A percentile compares a stretch with the other conserved stretches of the same genome.
Evolutionary conservation across 2,113 vertebrate genomes (phyloP).

Genomic region (Australoheros scitulus): DNA sequence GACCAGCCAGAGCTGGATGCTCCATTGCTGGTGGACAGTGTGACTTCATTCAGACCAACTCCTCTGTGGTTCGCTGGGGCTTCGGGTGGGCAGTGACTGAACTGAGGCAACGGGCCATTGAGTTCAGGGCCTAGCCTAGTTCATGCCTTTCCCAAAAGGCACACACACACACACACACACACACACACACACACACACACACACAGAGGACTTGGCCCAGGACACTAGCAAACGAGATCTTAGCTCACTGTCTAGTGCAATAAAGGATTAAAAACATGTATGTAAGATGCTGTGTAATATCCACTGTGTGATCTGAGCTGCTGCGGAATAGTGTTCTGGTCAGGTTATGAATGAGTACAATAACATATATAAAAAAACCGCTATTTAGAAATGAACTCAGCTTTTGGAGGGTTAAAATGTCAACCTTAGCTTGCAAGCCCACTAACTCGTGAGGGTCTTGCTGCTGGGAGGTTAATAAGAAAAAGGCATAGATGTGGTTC

Average conservation of each 20-base stretch:
- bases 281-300: neutral
- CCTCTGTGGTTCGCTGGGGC: slow-evolving; percentile 13
- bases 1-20: slow-evolving; percentile 30
- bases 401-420: neutral
- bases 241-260: neutral
- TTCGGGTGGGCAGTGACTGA: slow-evolving; percentile 10
- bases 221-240: neutral
- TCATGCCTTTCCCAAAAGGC: neutral
- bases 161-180: neutral
- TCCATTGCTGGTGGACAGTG: slow-evolving; percentile 32
- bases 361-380: neutral
- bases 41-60: slow-evolving; percentile 43
- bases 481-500: slow-evolving; percentile 16
- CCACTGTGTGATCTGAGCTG: neutral
- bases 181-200: neutral
- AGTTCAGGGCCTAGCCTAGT: slow-evolving; percentile 46
- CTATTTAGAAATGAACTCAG: neutral
- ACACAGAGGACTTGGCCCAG: neutral
- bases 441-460: neutral
- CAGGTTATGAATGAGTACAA: neutral
- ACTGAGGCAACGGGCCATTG: slow-evolving; percentile 37
- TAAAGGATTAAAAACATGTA: neutral
- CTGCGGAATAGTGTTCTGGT: neutral
- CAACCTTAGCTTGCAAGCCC: neutral
- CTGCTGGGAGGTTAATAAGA: slow-evolving; percentile 6